A percentile compares a stretch with the other conserved stretches of the same genome.
These are phyloP conservation scores for Perccottus glenii DNA, from an alignment of 2,113 vertebrate species.

Conservation along the genomic window DNA sequence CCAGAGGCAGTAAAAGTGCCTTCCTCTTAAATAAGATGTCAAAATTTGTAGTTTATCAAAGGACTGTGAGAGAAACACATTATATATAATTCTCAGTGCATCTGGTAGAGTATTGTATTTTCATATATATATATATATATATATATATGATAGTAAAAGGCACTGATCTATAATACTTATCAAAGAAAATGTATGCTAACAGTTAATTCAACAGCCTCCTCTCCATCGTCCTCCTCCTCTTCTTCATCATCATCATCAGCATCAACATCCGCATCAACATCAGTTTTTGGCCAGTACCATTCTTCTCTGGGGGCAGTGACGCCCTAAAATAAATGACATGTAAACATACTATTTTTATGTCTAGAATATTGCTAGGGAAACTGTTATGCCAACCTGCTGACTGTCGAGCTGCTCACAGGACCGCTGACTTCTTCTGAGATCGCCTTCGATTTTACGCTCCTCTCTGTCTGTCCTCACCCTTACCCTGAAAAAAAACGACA, in stretches of 20 bases:
- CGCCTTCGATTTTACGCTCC: constrained; percentile 87
- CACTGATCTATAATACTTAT: background rate
- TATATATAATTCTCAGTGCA: too few relatives aligned
- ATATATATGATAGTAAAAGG: background rate
- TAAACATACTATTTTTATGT: background rate
- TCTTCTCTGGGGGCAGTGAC: constrained; percentile 84
- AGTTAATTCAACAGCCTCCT: constrained; percentile 74
- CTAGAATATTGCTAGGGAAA: background rate
- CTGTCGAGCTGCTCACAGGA: constrained; percentile 92
- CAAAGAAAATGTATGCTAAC: constrained; percentile 70
- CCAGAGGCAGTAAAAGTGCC: constrained; percentile 95
- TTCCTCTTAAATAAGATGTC: constrained; percentile 88
- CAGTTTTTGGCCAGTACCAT: constrained; percentile 90
- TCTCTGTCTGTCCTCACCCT: constrained; percentile 91
- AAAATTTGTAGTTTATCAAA: constrained; percentile 88
- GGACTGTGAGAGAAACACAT: constrained; percentile 72
- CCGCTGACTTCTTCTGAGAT: constrained; percentile 89
- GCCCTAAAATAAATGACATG: constrained; percentile 71
- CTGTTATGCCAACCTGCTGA: constrained; percentile 83
- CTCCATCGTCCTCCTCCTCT: constrained; percentile 41
- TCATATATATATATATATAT: background rate
- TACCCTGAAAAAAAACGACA: constrained; percentile 66
- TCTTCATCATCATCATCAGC: constrained; percentile 80
- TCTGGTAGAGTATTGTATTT: background rate
- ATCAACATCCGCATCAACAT: constrained; percentile 81